Base-by-base conservation (phyloP, 2,888 invertebrate genomes). In the Agriopis leucophaearia region DNA sequence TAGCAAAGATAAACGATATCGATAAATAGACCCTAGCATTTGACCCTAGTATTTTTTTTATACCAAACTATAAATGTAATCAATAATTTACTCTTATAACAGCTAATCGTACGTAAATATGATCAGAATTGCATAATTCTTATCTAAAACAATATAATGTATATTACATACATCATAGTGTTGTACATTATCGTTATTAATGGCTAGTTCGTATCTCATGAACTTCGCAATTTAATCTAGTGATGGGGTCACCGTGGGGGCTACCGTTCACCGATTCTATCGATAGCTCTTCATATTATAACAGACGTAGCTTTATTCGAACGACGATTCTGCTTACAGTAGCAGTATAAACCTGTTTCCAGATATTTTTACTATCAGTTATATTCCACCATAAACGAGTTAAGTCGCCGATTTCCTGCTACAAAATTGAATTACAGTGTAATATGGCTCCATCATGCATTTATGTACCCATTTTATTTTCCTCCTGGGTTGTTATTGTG, bases 221-320 rank as follows among this genome's bases (percentile, higher is more conserved):
- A 48, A 59, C 51, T 54, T 40, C 10, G 51, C 12, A 8, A 16
- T 59, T 48, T 52, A 52, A 58, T 52, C 52, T 59, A 45, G 47
- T 54, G 59, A 59, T 52, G 58, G 38, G 51, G 38, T 44, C 42
- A 57, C 9, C n/a, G n/a, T n/a, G n/a, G n/a, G n/a, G 38, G 38
- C 45, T 52, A 47, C 27, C 18, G 13, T 45, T 57, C 45, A 64
- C 44, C 27, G 44, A 40, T 36, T 15, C 40, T 35, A 57, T 45
- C 45, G 45, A 57, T 15, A 9, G 47, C 8, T 47, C 8, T 13
- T 47, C 9, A 3, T 47, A 9, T 44, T 47, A 9, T 44, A n/a
- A 40, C 38, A 40, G 38, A 13, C 7, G 15, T 1, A 27, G 3
- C 3, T 2, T 27, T 27, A 27, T 27, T 5, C 27, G 27, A 35